Percentiles rank a stretch among this genome's conserved stretches.
phyloP scores from a whole-genome alignment of 2,113 vertebrate species.

The Erinaceus europaeus region DNA sequence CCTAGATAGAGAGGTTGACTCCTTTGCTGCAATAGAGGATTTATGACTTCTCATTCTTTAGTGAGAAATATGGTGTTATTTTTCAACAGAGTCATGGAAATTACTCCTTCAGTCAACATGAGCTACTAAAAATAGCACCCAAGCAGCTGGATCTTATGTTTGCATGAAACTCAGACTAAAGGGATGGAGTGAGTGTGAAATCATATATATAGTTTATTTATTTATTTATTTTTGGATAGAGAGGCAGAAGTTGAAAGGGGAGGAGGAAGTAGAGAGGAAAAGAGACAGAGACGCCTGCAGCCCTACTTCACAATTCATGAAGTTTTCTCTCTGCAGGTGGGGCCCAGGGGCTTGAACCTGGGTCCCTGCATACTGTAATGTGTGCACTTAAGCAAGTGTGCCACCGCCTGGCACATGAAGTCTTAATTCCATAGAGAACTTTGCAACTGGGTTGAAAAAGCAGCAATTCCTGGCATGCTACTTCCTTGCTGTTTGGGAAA shows the following conservation, averaged over 20 bases:
- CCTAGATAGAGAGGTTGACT: slow-evolving; percentile 11
- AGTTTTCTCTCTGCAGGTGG: no score
- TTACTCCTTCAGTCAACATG: slow-evolving; percentile 56
- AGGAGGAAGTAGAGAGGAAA: no score
- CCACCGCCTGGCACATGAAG: no score
- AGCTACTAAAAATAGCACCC: slow-evolving; percentile 56
- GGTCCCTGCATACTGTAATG: no score
- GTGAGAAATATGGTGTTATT: slow-evolving; percentile 37
- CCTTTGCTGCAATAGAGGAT: slow-evolving; percentile 15
- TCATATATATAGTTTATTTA: no score
- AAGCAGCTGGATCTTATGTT: slow-evolving; percentile 54
- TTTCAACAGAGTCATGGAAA: slow-evolving; percentile 52
- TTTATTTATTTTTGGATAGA: no score
- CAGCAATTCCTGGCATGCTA: slow-evolving; percentile 41
- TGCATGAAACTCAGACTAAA: slow-evolving; percentile 43
- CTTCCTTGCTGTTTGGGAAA: slow-evolving; percentile 30
- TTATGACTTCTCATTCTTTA: slow-evolving; percentile 50
- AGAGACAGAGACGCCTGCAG: no score
- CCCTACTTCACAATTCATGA: no score
- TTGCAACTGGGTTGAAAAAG: slow-evolving; percentile 36
- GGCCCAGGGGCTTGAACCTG: no score
- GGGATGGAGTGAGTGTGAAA: slow-evolving; percentile 19
- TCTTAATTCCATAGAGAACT: slow-evolving; percentile 52
- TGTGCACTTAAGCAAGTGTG: no score
- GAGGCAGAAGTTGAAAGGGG: no score